Conservation (phyloP, 2,888 invertebrate genomes). For the Stenurella melanura region DNA sequence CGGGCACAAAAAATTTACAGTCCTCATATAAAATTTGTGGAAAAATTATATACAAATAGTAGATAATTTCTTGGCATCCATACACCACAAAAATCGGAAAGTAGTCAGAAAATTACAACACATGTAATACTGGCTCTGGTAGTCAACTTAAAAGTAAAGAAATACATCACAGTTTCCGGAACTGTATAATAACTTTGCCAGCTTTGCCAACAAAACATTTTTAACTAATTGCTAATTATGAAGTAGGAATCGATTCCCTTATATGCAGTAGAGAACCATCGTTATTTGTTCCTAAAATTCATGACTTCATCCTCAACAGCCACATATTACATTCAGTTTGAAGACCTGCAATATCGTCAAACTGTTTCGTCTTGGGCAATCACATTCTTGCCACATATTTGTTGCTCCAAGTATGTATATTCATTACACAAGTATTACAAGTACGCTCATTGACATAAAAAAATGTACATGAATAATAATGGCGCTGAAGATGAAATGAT, state of each 20-base stretch:
- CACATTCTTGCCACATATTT: too few species aligned
- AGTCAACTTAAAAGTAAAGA: slow-evolving; percentile 16
- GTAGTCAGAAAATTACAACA: neutral
- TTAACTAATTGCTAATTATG: neutral
- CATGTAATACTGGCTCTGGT: slow-evolving; percentile 30
- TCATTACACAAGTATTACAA: too few species aligned
- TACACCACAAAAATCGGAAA: neutral
- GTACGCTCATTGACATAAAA: too few species aligned
- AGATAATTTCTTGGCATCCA: too few species aligned
- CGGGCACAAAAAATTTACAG: neutral
- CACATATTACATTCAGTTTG: neutral
- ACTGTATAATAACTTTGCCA: neutral
- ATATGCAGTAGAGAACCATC: neutral
- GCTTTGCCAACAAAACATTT: neutral
- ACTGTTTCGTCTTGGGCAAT: too few species aligned
- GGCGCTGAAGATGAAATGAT: neutral
- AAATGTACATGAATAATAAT: neutral
- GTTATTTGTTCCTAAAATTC: neutral
- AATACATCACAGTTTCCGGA: neutral
- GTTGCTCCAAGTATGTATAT: too few species aligned
- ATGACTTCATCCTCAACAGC: neutral
- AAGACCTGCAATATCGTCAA: too few species aligned
- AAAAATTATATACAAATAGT: too few species aligned
- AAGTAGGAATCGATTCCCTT: neutral
- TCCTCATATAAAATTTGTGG: too few species aligned